phyloP scores from a whole-genome alignment of 2,797 vertebrate genomes.

The Acomys russatus region DNA sequence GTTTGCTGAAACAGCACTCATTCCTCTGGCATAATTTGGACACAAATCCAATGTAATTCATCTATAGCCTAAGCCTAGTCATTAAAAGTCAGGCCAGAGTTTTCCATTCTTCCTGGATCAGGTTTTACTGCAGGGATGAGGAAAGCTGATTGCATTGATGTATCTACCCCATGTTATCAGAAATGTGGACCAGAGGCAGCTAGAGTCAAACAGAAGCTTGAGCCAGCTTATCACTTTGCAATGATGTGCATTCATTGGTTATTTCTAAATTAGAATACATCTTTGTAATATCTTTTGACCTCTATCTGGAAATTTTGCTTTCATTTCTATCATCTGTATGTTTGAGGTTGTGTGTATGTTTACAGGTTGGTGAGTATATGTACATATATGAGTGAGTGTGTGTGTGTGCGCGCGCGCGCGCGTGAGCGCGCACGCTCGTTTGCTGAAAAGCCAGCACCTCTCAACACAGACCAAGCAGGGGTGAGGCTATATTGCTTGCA shows the following conservation, averaged over 20 bases:
- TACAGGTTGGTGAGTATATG: neutral
- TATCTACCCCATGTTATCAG: neutral
- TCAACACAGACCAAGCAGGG: neutral
- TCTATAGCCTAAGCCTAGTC: neutral
- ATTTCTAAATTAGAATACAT: constrained; percentile 1
- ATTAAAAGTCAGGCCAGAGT: neutral
- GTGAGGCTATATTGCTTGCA: neutral
- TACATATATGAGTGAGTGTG: neutral
- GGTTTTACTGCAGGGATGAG: neutral
- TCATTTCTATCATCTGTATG: neutral
- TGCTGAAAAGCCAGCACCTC: neutral
- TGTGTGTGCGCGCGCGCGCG: too few species aligned
- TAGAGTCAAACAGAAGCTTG: neutral
- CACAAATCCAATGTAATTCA: neutral
- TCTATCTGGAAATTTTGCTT: neutral
- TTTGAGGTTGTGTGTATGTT: neutral
- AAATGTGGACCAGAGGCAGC: neutral
- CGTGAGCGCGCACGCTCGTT: neutral
- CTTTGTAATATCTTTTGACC: constrained; percentile 5
- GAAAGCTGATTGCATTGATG: neutral
- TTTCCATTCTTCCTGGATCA: constrained; percentile 8
- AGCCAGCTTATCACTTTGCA: neutral
- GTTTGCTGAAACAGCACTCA: constrained; percentile 6
- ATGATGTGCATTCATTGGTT: neutral
- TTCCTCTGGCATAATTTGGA: constrained; percentile 30